A percentile compares a stretch with the other conserved stretches of the same genome.
phyloP scores from a whole-genome alignment of 23 tunicate species.

The Halocynthia roretzi region DNA sequence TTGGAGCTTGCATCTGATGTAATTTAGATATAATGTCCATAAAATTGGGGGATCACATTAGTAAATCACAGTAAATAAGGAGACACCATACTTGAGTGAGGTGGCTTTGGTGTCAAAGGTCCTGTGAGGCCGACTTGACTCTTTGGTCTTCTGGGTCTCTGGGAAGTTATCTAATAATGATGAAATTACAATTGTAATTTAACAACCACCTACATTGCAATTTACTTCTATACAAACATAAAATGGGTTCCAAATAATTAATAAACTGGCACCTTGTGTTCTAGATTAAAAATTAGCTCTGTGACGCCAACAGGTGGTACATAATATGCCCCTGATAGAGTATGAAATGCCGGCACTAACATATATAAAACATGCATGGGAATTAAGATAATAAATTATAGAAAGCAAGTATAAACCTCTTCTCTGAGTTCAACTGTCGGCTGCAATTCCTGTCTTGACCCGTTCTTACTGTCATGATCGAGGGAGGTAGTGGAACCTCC shows the following conservation, averaged over 20 bases:
- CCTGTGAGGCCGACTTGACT: constrained; percentile 69
- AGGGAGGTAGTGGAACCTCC: constrained; percentile 76
- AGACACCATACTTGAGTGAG: constrained; percentile 10
- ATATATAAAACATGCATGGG: not conserved
- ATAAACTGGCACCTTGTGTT: too few species aligned
- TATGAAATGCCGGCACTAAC: not conserved
- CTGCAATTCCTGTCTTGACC: constrained; percentile 18
- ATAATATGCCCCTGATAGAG: not conserved
- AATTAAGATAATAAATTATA: not conserved
- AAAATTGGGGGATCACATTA: not conserved
- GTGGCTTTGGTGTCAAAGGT: constrained; percentile 25
- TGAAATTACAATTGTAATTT: not conserved
- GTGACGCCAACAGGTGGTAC: not conserved
- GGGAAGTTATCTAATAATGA: constrained; percentile 69
- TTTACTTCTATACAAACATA: not conserved
- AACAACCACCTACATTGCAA: not conserved
- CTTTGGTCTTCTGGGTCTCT: constrained; percentile 80
- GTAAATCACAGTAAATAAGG: not conserved
- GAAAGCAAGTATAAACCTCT: constrained; percentile 31
- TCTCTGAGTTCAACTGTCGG: constrained; percentile 65
- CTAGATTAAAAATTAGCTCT: not conserved
- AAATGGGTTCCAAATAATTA: not conserved
- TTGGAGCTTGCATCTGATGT: constrained; percentile 15
- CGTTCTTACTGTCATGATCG: constrained; percentile 36
- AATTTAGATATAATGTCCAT: too few species aligned